These are phyloP conservation scores for Dromiciops gliroides DNA, from an alignment of 2,113 vertebrate species.

Conservation along the genomic window DNA sequence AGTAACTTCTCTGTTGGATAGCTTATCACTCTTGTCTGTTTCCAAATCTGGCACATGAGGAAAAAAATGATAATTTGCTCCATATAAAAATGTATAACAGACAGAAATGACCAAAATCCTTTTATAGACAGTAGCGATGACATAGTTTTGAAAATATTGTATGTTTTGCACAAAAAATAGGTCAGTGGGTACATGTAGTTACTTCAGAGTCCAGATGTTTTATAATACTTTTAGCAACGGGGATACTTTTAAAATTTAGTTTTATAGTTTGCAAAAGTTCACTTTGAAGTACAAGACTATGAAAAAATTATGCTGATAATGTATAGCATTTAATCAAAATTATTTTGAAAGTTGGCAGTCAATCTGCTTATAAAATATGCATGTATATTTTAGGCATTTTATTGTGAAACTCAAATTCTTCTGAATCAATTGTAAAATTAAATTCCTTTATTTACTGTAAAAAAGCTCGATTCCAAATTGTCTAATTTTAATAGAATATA, in stretches of 20 bases:
- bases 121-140: slow-evolving; percentile 59
- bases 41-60: slow-evolving; percentile 56
- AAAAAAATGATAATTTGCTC: slow-evolving; percentile 40
- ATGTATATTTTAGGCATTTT: slow-evolving; percentile 51
- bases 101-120: slow-evolving; percentile 48
- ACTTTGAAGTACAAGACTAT: slow-evolving; percentile 61
- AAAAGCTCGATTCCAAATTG: slow-evolving; percentile 36
- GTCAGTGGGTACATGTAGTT: slow-evolving; percentile 16
- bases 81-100: slow-evolving; percentile 39
- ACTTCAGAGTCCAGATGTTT: slow-evolving; percentile 46
- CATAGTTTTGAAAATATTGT: slow-evolving; percentile 55
- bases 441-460: slow-evolving; percentile 64
- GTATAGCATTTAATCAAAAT: slow-evolving; percentile 45
- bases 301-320: slow-evolving; percentile 55
- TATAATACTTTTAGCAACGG: slow-evolving; percentile 61
- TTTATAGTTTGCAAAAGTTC: slow-evolving; percentile 33
- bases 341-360: slow-evolving; percentile 50
- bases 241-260: slow-evolving; percentile 59
- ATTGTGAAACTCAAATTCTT: slow-evolving; percentile 18
- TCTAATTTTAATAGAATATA: slow-evolving; percentile 36
- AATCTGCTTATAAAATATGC: slow-evolving; percentile 35
- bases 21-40: slow-evolving; percentile 73
- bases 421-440: slow-evolving; percentile 66
- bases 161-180: slow-evolving; percentile 54
- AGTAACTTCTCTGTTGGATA: slow-evolving; percentile 70